phyloP scores from a whole-genome alignment of 2,113 vertebrate genomes.

The Poeciliopsis retropinna region DNA sequence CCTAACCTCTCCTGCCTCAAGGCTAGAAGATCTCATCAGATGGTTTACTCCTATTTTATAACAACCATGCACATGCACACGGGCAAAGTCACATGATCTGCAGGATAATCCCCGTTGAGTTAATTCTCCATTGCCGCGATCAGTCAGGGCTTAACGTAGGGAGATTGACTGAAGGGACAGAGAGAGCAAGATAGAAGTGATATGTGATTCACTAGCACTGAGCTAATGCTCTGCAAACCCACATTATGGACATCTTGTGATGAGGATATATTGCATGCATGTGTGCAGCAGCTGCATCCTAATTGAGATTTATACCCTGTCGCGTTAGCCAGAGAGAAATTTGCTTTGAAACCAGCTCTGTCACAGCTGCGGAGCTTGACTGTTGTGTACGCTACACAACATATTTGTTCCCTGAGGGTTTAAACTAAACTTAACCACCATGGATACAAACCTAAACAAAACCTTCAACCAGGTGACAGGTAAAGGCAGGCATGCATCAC shows the following conservation, averaged over 20 bases:
- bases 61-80: background rate
- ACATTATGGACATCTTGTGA: slow-evolving; percentile 59
- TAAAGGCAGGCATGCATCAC: slow-evolving; percentile 4
- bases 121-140: slow-evolving; percentile 63
- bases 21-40: slow-evolving; percentile 26
- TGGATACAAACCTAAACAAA: slow-evolving; percentile 20
- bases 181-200: slow-evolving; percentile 48
- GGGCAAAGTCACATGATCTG: slow-evolving; percentile 62
- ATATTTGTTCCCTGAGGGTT: slow-evolving; percentile 33
- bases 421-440: slow-evolving; percentile 18
- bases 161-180: slow-evolving; percentile 19
- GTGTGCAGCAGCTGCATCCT: slow-evolving; percentile 59
- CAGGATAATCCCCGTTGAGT: slow-evolving; percentile 65
- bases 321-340: slow-evolving; percentile 52
- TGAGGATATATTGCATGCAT: slow-evolving; percentile 43
- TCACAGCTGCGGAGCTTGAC: slow-evolving; percentile 61
- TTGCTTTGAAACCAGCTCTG: slow-evolving; percentile 64
- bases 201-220: slow-evolving; percentile 40
- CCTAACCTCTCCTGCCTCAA: slow-evolving; percentile 8
- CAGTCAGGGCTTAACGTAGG: slow-evolving; percentile 56
- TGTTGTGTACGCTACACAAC: slow-evolving; percentile 41
- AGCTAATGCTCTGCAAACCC: slow-evolving; percentile 40
- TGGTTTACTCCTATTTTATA: slow-evolving; percentile 31
- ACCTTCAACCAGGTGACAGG: slow-evolving; percentile 2
- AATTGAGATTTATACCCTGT: slow-evolving; percentile 74